Conservation (phyloP, 2,888 invertebrate genomes). For the Mesoligia furuncula region DNA sequence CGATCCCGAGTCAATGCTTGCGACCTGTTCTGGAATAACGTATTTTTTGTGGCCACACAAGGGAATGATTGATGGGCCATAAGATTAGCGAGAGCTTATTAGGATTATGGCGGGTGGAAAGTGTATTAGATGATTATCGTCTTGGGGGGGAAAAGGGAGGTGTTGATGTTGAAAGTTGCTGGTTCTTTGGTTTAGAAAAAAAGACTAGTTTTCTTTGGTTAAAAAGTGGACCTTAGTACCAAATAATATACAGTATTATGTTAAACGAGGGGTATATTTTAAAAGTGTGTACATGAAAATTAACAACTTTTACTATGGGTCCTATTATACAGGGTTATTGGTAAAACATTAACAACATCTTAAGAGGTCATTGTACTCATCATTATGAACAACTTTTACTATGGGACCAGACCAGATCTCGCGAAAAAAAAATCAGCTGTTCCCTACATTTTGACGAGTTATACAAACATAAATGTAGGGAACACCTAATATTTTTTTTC, state of each 20-base stretch:
- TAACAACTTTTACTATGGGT: background rate
- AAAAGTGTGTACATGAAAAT: background rate
- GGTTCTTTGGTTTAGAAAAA: background rate
- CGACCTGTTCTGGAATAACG: constrained; percentile 33
- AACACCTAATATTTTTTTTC: too few species aligned
- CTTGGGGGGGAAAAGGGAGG: background rate
- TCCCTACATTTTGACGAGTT: too few species aligned
- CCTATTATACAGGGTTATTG: too few species aligned
- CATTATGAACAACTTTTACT: too few species aligned
- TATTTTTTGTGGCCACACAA: constrained; percentile 53
- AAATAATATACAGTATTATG: background rate
- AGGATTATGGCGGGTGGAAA: constrained; percentile 54
- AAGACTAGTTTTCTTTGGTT: background rate
- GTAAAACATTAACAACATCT: too few species aligned
- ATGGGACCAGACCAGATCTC: too few species aligned
- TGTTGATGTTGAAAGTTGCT: background rate
- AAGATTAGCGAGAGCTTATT: constrained; percentile 56
- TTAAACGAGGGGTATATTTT: background rate
- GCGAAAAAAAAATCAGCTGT: too few species aligned
- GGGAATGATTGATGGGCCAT: constrained; percentile 56
- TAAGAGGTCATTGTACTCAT: too few species aligned
- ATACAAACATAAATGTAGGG: too few species aligned
- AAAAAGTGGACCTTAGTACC: background rate
- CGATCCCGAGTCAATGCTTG: constrained; percentile 46
- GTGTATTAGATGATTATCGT: constrained; percentile 59